Evolutionary conservation across 1,140 invertebrate genomes (phyloP).

Genomic region (Apis laboriosa): DNA sequence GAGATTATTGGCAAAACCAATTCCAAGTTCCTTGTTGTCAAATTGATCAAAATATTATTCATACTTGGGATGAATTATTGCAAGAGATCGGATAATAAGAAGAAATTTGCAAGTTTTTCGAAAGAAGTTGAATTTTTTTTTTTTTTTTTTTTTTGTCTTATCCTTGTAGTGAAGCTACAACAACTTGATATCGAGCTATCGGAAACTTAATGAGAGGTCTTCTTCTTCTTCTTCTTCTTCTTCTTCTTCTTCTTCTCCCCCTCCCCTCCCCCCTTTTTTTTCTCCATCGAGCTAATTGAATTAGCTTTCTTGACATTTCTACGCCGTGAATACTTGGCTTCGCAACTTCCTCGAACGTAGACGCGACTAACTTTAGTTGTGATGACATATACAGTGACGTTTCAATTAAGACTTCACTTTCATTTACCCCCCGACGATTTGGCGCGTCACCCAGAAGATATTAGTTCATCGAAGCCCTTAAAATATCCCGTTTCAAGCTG

Average conservation of each 20-base stretch:
- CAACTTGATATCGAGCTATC: not conserved
- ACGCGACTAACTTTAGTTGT: conserved; percentile 17
- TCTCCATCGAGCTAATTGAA: not conserved
- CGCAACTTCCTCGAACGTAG: conserved; percentile 7
- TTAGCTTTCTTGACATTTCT: not conserved
- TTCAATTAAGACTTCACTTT: conserved; percentile 69
- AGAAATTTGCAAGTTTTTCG: too few species aligned
- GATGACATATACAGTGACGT: conserved; percentile 46
- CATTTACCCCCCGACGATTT: conserved; percentile 68
- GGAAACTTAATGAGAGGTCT: not conserved
- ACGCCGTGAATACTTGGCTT: not conserved
- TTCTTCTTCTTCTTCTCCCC: too few species aligned
- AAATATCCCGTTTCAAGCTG: conserved; percentile 51
- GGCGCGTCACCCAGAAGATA: conserved; percentile 52
- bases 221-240: too few species aligned
- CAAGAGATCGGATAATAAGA: too few species aligned
- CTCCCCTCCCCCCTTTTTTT: too few species aligned
- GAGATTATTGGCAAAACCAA: too few species aligned
- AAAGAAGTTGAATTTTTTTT: too few species aligned
- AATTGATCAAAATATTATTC: too few species aligned
- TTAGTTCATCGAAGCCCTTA: conserved; percentile 62
- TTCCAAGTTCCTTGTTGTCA: too few species aligned
- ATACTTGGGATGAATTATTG: too few species aligned
- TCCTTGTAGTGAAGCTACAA: too few species aligned
- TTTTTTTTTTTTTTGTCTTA: too few species aligned